Conservation (phyloP, 2,113 vertebrate species). For the Hypomesus transpacificus region DNA sequence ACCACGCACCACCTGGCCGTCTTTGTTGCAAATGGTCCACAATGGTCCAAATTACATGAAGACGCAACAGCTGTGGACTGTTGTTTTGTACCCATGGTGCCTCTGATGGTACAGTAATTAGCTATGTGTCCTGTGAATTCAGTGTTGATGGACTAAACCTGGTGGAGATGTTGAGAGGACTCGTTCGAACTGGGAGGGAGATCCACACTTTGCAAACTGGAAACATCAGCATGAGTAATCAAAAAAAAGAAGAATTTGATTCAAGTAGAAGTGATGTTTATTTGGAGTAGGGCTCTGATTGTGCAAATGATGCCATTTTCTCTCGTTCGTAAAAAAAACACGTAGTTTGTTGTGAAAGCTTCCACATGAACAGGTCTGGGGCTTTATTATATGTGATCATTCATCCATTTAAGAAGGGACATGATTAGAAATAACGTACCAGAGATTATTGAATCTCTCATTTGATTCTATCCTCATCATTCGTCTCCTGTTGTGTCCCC, state of each 20-base stretch:
- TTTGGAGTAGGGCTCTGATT: conserved; percentile 53
- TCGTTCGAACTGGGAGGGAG: too few relatives aligned
- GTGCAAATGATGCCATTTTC: conserved; percentile 52
- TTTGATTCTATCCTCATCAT: conserved; percentile 44
- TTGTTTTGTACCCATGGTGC: background rate
- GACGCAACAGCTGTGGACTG: background rate
- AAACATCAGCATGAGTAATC: too few relatives aligned
- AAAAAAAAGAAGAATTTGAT: conserved; percentile 22
- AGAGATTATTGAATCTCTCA: conserved; percentile 41
- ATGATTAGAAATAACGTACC: conserved; percentile 33
- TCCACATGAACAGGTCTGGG: background rate
- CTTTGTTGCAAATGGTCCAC: too few relatives aligned
- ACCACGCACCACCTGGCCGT: too few relatives aligned
- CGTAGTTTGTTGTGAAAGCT: conserved; percentile 24
- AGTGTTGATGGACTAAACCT: too few relatives aligned
- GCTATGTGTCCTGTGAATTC: background rate
- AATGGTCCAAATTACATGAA: background rate
- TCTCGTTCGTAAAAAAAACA: conserved; percentile 38
- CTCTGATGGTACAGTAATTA: background rate
- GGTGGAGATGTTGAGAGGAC: too few relatives aligned
- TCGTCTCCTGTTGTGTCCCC: conserved; percentile 21
- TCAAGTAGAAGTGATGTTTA: conserved; percentile 28
- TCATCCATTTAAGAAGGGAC: conserved; percentile 23
- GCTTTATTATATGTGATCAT: conserved; percentile 24
- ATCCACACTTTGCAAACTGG: too few relatives aligned